Base-by-base conservation (phyloP, 2,113 vertebrate genomes). In the Prietella phreatophila region DNA sequence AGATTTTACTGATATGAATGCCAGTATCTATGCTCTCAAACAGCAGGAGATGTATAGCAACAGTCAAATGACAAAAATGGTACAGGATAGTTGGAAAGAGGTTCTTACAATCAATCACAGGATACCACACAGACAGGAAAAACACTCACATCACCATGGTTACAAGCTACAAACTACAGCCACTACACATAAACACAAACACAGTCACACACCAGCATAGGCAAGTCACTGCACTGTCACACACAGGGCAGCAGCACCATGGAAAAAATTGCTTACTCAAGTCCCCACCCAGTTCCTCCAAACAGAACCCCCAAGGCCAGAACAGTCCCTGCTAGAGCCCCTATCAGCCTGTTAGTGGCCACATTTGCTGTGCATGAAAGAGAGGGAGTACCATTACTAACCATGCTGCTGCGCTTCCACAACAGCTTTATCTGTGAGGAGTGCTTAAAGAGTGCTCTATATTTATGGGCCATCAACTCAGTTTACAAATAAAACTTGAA, bases 251-350 rank as follows among this genome's bases (percentile, higher is more conserved):
- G 95, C 96, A 97, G 96, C 96, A 97, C 94, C 93, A 95, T 94
- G 96, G 96, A 95, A 92, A 96, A 97, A 95, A 96, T 91, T 98
- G 98, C 98, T 99, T 99, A 99, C 98, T 99, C 98, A 97, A 99
- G 97, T 97, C 97, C 98, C 98, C 97, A 99, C 98, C 98, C 98
- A 95, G 97, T 98, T 96, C 98, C 98, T 99, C 98, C 98, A 99
- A 99, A 99, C 96, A 99, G 99, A 97, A 99, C 97, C 97, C 98
- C 98, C 96, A 99, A 97, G 95, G 97, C 98, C 97, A 99, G 98
- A 97, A 99, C 96, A 96, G 97, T 99, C 97, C 98, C 98, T 94
- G 98, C 98, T 96, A 99, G 97, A 92, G 97, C 98, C 96, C 97
- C 98, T 98, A 98, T 99, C 93, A 99, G 98, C 95, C 97, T 98